A percentile compares a stretch with the other conserved stretches of the same genome.
These are phyloP conservation scores for Branchinecta lindahli DNA, from an alignment of 1,140 invertebrate genomes.

Conservation along the genomic window DNA sequence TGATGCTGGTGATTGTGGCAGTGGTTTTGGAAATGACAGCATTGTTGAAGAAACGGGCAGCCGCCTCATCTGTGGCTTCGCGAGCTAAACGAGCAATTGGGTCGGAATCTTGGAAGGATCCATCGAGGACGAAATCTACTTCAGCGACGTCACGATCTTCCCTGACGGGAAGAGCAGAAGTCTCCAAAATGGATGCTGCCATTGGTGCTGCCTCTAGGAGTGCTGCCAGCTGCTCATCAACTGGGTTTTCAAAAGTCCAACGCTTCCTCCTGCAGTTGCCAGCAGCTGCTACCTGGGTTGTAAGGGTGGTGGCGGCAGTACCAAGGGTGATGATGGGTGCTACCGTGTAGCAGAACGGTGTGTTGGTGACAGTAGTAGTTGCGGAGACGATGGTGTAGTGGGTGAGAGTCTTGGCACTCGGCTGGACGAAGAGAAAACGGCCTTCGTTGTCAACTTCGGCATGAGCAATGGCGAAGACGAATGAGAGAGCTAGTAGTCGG, in stretches of 20 bases:
- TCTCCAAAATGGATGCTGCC: not conserved
- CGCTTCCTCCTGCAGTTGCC: not conserved
- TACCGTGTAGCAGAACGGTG: slow-evolving; percentile 1
- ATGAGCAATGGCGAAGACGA: not conserved
- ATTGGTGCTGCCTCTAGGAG: not conserved
- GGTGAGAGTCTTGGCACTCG: not conserved
- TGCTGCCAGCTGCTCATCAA: not conserved
- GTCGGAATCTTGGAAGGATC: too few species aligned
- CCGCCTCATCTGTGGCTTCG: too few species aligned
- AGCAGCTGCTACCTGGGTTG: not conserved
- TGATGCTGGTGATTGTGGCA: too few species aligned
- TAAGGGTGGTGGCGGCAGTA: not conserved
- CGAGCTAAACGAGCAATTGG: too few species aligned
- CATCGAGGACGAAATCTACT: too few species aligned
- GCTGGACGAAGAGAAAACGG: not conserved
- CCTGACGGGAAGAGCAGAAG: not conserved
- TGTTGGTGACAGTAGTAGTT: not conserved
- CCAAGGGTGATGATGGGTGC: not conserved
- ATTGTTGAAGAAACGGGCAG: too few species aligned
- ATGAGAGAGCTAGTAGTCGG: not conserved
- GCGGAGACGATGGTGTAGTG: not conserved
- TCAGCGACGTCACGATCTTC: too few species aligned
- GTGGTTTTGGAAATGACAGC: too few species aligned
- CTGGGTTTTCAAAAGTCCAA: not conserved
- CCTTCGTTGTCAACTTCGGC: not conserved